These are phyloP conservation scores for Oligia latruncula DNA, from an alignment of 2,888 invertebrate species.

Conservation along the genomic window DNA sequence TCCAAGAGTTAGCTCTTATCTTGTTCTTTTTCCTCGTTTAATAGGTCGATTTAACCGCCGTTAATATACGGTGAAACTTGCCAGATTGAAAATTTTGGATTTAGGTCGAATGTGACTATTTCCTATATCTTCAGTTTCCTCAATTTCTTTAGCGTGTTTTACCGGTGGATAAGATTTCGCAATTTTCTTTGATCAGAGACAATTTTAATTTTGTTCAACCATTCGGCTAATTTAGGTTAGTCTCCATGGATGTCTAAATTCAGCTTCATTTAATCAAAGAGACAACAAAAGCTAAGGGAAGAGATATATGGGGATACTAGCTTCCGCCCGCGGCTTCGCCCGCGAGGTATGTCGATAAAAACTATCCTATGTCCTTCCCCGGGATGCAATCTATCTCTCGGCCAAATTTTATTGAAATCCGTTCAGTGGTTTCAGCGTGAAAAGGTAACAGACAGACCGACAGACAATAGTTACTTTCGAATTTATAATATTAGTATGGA, in stretches of 20 bases:
- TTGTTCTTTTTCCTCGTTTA: constrained; percentile 62
- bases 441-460: too few species aligned
- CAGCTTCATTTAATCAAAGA: constrained; percentile 35
- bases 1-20: constrained; percentile 59
- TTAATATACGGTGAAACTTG: constrained; percentile 49
- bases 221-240: constrained; percentile 30
- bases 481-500: too few species aligned
- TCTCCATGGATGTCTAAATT: constrained; percentile 25
- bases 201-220: constrained; percentile 18
- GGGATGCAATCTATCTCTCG: too few species aligned
- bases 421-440: too few species aligned
- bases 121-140: constrained; percentile 43
- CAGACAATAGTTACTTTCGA: too few species aligned
- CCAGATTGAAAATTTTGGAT: constrained; percentile 26
- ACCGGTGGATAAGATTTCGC: constrained; percentile 13
- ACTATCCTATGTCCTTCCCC: too few species aligned
- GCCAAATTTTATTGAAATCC: too few species aligned
- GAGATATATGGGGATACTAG: not conserved
- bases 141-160: constrained; percentile 28
- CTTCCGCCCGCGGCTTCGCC: too few species aligned
- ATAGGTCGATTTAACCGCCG: constrained; percentile 53
- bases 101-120: constrained; percentile 22
- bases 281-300: not conserved
- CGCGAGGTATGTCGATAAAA: too few species aligned
- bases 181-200: constrained; percentile 40